Percentiles rank a stretch among this genome's conserved stretches.
phyloP scores from a whole-genome alignment of 2,113 vertebrate species.

The Xiphorhynchus elegans region DNA sequence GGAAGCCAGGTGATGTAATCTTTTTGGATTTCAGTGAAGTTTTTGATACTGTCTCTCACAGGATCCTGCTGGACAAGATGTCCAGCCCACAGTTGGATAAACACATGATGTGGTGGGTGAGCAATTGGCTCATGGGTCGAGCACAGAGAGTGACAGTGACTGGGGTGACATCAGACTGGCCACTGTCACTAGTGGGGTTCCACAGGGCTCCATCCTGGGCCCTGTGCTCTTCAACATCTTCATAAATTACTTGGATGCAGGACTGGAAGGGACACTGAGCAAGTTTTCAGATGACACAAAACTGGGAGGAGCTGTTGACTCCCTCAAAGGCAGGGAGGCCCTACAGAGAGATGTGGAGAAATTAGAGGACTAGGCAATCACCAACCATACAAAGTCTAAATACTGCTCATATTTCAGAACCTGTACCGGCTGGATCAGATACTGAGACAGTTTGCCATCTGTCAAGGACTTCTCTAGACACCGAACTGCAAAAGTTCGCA shows the following conservation, averaged over 20 bases:
- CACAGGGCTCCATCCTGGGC: neutral
- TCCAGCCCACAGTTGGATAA: neutral
- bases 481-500: slow-evolving; percentile 92
- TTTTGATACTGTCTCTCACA: neutral
- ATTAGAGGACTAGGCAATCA: neutral
- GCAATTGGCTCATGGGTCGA: neutral
- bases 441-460: slow-evolving; percentile 96
- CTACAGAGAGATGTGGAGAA: neutral
- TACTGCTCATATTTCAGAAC: slow-evolving; percentile 53
- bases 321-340: neutral
- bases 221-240: neutral
- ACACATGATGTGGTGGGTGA: neutral
- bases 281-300: neutral
- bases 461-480: slow-evolving; percentile 95
- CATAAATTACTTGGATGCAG: neutral
- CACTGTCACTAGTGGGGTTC: neutral
- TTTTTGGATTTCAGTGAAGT: neutral
- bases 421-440: slow-evolving; percentile 97
- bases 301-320: neutral
- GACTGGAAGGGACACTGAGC: neutral
- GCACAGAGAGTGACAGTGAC: neutral
- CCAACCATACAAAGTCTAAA: neutral
- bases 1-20: neutral
- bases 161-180: neutral
- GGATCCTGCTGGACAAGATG: neutral